Percentiles rank a stretch among this genome's conserved stretches.
phyloP scores from a whole-genome alignment of 2,888 invertebrate species.

The Dastarcus helophoroides region DNA sequence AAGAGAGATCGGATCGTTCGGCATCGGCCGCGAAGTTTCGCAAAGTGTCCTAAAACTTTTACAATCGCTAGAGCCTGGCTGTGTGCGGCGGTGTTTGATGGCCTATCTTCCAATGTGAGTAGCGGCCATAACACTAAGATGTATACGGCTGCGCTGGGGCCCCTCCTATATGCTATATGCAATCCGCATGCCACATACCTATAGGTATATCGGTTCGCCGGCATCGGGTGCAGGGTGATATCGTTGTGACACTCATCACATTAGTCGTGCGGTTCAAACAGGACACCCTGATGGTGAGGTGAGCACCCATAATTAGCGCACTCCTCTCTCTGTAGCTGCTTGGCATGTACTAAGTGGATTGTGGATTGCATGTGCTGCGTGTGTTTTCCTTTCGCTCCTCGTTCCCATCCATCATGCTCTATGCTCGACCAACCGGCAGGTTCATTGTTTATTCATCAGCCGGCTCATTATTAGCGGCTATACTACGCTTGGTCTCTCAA shows the following conservation, averaged over 20 bases:
- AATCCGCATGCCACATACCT: constrained; percentile 39
- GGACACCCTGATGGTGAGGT: constrained; percentile 31
- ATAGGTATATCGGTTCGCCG: constrained; percentile 29
- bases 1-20: constrained; percentile 31
- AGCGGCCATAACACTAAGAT: constrained; percentile 50
- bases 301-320: constrained; percentile 32
- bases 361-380: too few species aligned
- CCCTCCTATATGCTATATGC: constrained; percentile 40
- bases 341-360: too few species aligned
- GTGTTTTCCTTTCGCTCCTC: constrained; percentile 1
- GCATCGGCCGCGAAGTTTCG: constrained; percentile 35
- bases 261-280: constrained; percentile 39
- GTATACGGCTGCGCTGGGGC: constrained; percentile 51
- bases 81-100: constrained; percentile 42
- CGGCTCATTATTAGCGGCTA: too few species aligned
- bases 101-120: constrained; percentile 56
- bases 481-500: too few species aligned
- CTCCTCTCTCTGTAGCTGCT: constrained; percentile 23
- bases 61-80: constrained; percentile 42
- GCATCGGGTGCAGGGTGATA: constrained; percentile 34
- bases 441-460: too few species aligned
- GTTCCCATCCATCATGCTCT: constrained; percentile 2
- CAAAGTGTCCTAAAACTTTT: constrained; percentile 52
- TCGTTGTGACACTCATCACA: constrained; percentile 39
- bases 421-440: not conserved